These are phyloP conservation scores for Myotis davidii DNA, from an alignment of 2,113 vertebrate species.

Conservation along the genomic window DNA sequence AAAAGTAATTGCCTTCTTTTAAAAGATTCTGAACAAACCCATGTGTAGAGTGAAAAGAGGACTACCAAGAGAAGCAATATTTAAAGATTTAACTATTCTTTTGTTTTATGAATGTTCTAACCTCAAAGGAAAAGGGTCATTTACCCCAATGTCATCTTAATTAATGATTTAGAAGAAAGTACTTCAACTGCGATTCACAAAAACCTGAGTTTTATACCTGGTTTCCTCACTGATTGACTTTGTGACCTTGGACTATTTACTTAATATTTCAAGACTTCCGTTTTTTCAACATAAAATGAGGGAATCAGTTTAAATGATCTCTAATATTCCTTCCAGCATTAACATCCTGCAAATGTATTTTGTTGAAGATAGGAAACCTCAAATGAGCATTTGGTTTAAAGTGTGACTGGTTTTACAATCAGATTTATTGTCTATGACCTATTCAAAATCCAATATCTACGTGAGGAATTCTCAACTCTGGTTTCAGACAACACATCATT, in stretches of 20 bases:
- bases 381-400: conserved; percentile 68
- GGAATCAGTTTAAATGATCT: conserved; percentile 57
- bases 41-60: neutral
- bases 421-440: conserved; percentile 70
- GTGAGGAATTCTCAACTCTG: conserved; percentile 1
- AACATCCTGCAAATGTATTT: conserved; percentile 71
- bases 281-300: conserved; percentile 63
- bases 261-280: conserved; percentile 62
- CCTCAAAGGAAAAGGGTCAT: conserved; percentile 28
- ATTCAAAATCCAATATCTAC: conserved; percentile 56
- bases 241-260: conserved; percentile 68
- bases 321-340: conserved; percentile 68
- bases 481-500: neutral
- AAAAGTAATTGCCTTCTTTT: neutral
- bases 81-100: conserved; percentile 9
- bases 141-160: neutral
- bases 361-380: conserved; percentile 57
- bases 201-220: conserved; percentile 24
- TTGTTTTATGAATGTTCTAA: neutral
- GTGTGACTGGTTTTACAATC: conserved; percentile 70
- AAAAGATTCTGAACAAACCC: neutral
- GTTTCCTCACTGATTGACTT: conserved; percentile 33
- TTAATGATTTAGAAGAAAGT: conserved; percentile 29
- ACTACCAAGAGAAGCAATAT: neutral
- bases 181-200: neutral